phyloP scores from a whole-genome alignment of 2,113 vertebrate genomes.

The Gymnogyps californianus region DNA sequence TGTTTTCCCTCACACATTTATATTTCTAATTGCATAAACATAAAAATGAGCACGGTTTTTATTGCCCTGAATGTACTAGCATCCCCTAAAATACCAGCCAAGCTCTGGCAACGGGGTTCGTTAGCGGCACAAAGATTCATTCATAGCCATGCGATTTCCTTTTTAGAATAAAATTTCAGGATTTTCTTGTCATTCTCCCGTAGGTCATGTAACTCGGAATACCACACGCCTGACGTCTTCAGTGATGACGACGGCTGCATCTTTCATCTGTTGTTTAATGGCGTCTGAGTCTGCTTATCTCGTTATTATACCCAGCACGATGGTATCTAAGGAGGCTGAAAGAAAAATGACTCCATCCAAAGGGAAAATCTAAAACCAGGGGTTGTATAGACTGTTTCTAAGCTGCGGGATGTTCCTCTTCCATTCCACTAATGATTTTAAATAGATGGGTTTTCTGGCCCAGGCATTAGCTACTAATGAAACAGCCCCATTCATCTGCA shows the following conservation, averaged over 20 bases:
- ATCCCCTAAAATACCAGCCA: background rate
- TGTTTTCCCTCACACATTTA: background rate
- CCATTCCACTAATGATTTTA: background rate
- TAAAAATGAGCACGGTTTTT: rapidly evolving
- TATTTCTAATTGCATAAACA: background rate
- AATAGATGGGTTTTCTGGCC: background rate
- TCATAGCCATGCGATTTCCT: background rate
- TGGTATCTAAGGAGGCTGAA: background rate
- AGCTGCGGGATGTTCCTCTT: background rate
- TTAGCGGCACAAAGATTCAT: background rate
- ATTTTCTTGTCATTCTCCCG: background rate
- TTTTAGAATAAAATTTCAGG: background rate
- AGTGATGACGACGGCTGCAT: background rate
- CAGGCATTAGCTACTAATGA: background rate
- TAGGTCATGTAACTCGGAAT: background rate
- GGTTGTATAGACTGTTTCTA: background rate
- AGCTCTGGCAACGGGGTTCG: background rate
- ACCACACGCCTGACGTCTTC: background rate
- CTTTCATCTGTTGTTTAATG: background rate
- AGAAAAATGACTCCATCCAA: background rate
- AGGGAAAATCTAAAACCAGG: background rate
- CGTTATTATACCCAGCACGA: background rate
- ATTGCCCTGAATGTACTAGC: too few species aligned
- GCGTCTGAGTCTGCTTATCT: background rate
- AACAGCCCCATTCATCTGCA: background rate